Evolutionary conservation across 2,888 invertebrate genomes (phyloP).

Genomic region (Nebria salina): DNA sequence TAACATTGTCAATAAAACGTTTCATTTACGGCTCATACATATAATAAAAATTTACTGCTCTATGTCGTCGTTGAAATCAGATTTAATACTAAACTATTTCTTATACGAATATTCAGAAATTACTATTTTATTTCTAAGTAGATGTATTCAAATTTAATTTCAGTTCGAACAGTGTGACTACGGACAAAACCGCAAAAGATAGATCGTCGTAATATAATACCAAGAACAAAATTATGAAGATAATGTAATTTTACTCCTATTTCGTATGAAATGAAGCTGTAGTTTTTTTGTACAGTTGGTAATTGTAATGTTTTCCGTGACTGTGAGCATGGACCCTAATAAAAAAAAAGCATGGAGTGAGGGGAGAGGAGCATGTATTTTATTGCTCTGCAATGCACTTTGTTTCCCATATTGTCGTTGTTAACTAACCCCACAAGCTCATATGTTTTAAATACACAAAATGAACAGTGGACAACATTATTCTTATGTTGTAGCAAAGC

Average conservation of each 20-base stretch:
- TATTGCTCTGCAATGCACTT: slow-evolving; percentile 36
- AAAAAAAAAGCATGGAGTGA: slow-evolving; percentile 18
- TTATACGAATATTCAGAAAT: no score
- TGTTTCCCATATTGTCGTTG: slow-evolving; percentile 22
- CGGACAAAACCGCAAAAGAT: no score
- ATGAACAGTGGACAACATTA: slow-evolving; percentile 4
- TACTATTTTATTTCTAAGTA: no score
- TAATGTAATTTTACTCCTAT: neutral
- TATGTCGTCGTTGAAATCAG: neutral
- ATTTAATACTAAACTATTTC: no score
- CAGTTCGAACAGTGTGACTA: no score
- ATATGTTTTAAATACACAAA: slow-evolving; percentile 14
- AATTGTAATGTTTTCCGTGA: slow-evolving; percentile 27
- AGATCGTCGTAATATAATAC: no score
- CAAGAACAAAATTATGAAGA: no score
- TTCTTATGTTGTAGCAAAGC: slow-evolving; percentile 3
- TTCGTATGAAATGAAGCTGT: slow-evolving; percentile 16
- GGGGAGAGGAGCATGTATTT: slow-evolving; percentile 12
- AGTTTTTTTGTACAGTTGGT: slow-evolving; percentile 25
- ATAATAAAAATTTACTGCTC: neutral
- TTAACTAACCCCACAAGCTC: slow-evolving; percentile 10
- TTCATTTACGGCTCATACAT: neutral
- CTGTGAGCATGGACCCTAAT: slow-evolving; percentile 3
- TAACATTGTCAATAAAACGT: neutral
- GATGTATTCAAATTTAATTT: no score